These are phyloP conservation scores for Branchellion lobata DNA, from an alignment of 2,888 invertebrate species.

Conservation along the genomic window DNA sequence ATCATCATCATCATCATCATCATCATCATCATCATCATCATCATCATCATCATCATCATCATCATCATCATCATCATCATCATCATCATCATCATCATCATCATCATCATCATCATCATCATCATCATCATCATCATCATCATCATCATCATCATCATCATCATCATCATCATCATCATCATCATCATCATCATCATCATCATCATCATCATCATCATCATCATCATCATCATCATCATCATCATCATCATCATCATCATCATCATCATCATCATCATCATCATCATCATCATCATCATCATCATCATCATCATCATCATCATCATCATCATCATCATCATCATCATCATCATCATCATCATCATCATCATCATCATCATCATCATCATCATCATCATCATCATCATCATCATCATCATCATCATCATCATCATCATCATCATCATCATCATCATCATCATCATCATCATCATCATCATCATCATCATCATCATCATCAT, in stretches of 20 bases:
- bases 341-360: too few species aligned
- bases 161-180: background rate
- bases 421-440: constrained; percentile 26
- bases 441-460: too few species aligned
- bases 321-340: too few species aligned
- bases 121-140: background rate
- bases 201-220: constrained; percentile 17
- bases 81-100: background rate
- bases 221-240: background rate
- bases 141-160: constrained; percentile 9
- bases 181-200: background rate
- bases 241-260: background rate
- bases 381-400: background rate
- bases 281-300: background rate
- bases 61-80: background rate
- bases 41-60: background rate
- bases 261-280: too few species aligned
- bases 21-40: background rate
- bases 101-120: background rate
- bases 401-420: background rate
- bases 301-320: constrained; percentile 24
- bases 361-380: too few species aligned
- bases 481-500: too few species aligned
- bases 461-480: too few species aligned
- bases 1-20: constrained; percentile 1